phyloP scores from a whole-genome alignment of 2,888 invertebrate genomes.

The Drosophila nr. fundita region DNA sequence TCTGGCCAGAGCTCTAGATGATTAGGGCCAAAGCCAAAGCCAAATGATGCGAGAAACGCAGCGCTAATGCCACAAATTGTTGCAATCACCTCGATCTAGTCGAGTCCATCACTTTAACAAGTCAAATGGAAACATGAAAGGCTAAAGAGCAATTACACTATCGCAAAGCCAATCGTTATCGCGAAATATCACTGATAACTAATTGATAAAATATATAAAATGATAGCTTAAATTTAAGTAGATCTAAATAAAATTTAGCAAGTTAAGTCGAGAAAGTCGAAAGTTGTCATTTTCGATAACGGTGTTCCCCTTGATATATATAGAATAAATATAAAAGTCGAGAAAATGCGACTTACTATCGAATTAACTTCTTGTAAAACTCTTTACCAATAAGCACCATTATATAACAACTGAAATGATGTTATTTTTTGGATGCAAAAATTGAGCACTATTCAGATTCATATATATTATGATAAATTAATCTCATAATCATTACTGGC shows the following conservation, averaged over 20 bases:
- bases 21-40: conserved; percentile 41
- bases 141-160: not conserved
- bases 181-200: not conserved
- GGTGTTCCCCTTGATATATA: not conserved
- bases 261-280: not conserved
- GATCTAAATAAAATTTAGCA: not conserved
- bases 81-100: conserved; percentile 15
- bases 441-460: not conserved
- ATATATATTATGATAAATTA: not conserved
- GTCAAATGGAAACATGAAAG: not conserved
- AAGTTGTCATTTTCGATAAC: not conserved
- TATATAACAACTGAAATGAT: not conserved
- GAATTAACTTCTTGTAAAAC: not conserved
- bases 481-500: not conserved
- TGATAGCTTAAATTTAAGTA: not conserved
- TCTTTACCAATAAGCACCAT: not conserved
- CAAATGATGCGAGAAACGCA: not conserved
- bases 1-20: conserved; percentile 12
- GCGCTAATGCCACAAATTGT: conserved; percentile 39
- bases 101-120: not conserved
- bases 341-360: not conserved
- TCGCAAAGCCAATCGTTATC: not conserved
- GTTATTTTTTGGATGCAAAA: not conserved
- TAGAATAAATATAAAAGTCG: not conserved
- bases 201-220: not conserved